Conservation (phyloP, 2,888 invertebrate genomes). For the Dromius quadrimaculatus region DNA sequence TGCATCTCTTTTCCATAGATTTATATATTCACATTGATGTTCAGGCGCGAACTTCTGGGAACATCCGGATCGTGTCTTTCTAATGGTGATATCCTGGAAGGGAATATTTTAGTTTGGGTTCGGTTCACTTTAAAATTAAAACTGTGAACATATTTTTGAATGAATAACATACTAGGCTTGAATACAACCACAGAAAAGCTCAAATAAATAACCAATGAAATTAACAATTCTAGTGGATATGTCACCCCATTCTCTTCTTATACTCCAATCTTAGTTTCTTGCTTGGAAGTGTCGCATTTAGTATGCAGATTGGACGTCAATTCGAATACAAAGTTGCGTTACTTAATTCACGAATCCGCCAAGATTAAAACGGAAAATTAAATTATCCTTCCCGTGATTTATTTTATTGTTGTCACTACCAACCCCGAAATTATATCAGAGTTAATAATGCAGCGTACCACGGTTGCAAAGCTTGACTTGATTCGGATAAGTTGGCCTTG, state of each 20-base stretch:
- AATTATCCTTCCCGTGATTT: slow-evolving; percentile 35
- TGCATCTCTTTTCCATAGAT: not conserved
- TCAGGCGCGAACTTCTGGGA: not conserved
- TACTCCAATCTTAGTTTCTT: too few relatives aligned
- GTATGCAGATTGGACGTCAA: slow-evolving; percentile 35
- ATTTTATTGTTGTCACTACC: slow-evolving; percentile 38
- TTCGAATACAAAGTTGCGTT: slow-evolving; percentile 42
- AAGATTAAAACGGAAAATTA: slow-evolving; percentile 41
- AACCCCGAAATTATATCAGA: slow-evolving; percentile 27
- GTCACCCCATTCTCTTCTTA: too few relatives aligned
- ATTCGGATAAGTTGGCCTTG: not conserved
- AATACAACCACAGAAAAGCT: too few relatives aligned
- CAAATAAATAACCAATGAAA: too few relatives aligned
- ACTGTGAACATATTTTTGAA: too few relatives aligned
- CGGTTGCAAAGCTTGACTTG: not conserved
- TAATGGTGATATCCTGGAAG: too few relatives aligned
- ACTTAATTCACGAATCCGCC: slow-evolving; percentile 38
- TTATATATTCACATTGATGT: slow-evolving; percentile 43
- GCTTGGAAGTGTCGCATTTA: slow-evolving; percentile 13
- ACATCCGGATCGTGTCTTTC: too few relatives aligned
- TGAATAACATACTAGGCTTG: too few relatives aligned
- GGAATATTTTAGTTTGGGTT: too few relatives aligned
- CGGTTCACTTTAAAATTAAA: too few relatives aligned
- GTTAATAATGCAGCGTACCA: slow-evolving; percentile 26
- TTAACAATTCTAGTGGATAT: too few relatives aligned